Evolutionary conservation across 2,888 invertebrate species (phyloP), one percentile per base, ranked within the genome.

Genomic region (Autographa pulchrina): DNA sequence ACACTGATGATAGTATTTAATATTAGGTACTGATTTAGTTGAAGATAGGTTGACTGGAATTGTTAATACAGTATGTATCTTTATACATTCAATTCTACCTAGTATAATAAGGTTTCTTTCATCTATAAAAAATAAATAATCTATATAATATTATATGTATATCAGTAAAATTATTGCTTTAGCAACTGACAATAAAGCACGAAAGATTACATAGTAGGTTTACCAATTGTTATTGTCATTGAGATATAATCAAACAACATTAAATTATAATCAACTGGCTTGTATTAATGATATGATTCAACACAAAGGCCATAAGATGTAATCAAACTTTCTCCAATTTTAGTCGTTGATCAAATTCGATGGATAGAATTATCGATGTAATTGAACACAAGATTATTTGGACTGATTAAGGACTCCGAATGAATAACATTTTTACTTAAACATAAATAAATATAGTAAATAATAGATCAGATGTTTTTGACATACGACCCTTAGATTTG

Each of bases 301-400:
- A 56, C 25, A 56, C 25, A 25, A 48, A 56, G 25, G 25, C 11
- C 25, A 13, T 20, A 13, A 9, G 20, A 20, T 56, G 25, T 56
- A 56, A 56, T 56, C 54, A 56, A 56, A 8, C 20, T 56, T 56
- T 25, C 54, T 25, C 20, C 13, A 56, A 56, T 56, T n/a, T 20
- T 43, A 43, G 43, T 43, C 20, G 54, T 54, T 54, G 18, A 54
- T 54, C 54, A 8, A 18, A 54, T 20, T 54, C 9, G 5, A 54
- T 20, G 16, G 14, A 43, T 6, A 48, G 8, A n/a, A 48, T 48
- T 48, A 48, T 6, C 8, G 11, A 38, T 38, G 38, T 38, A 38
- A 38, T 38, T 38, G 11, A 0, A 38, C 11, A 11, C 38, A 25
- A 13, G 1, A n/a, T 48, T 48, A 48, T 48, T n/a, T 8, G 13